phyloP scores from a whole-genome alignment of 2,797 vertebrate genomes.

The Siniperca obscura region DNA sequence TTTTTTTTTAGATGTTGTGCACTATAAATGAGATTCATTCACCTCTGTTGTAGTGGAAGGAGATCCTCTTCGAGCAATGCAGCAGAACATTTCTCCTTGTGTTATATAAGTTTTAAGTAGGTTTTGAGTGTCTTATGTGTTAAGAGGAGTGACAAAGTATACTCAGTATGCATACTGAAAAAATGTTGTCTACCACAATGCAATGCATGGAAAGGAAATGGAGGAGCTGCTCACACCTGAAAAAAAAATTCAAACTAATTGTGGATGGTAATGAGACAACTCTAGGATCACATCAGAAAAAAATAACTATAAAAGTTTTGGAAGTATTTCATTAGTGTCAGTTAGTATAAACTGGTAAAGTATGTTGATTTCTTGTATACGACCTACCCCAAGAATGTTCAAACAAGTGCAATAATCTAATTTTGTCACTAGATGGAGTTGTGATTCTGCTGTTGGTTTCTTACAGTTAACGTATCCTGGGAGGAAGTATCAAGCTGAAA shows the following conservation, averaged over 20 bases:
- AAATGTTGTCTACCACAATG: background rate
- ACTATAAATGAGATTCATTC: too few relatives aligned
- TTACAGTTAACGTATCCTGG: background rate
- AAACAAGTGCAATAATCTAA: background rate
- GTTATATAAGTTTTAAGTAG: background rate
- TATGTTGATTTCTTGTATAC: background rate
- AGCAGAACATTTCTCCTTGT: background rate
- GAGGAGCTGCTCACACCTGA: background rate
- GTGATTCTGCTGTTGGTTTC: background rate
- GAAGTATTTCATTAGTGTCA: background rate
- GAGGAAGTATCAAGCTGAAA: background rate
- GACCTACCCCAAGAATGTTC: background rate
- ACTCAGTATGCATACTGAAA: background rate
- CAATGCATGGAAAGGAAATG: background rate
- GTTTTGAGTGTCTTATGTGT: background rate
- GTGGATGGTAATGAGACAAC: too few relatives aligned
- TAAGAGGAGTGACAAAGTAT: background rate
- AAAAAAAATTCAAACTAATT: background rate
- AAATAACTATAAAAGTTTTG: background rate
- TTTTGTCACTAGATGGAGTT: constrained; percentile 56
- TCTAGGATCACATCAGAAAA: too few relatives aligned
- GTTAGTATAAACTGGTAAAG: background rate
- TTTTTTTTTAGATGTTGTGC: background rate
- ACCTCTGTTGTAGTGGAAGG: too few relatives aligned
- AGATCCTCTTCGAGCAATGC: background rate